Evolutionary conservation across 1,140 invertebrate genomes (phyloP).

Genomic region (Danaus plexippus): DNA sequence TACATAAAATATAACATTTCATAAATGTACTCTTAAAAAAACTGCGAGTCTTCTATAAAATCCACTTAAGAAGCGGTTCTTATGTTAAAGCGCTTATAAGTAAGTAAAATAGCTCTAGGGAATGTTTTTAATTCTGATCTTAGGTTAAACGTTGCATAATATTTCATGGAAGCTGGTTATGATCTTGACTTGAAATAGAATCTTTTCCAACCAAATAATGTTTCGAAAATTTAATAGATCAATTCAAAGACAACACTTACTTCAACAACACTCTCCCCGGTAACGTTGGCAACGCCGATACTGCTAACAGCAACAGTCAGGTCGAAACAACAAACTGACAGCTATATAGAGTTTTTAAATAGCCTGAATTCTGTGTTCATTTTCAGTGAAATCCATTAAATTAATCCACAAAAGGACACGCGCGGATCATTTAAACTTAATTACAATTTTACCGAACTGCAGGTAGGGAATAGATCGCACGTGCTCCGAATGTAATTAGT

Average conservation of each 20-base stretch:
- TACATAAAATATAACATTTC: not conserved
- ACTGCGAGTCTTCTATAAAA: slow-evolving; percentile 4
- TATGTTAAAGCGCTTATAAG: slow-evolving; percentile 2
- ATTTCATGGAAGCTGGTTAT: not conserved
- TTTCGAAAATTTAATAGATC: too few relatives aligned
- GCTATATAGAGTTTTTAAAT: slow-evolving; percentile 3
- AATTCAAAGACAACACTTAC: too few relatives aligned
- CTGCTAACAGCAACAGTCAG: not conserved
- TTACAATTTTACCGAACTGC: slow-evolving; percentile 21
- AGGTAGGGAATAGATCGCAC: slow-evolving; percentile 28
- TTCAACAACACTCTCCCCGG: not conserved
- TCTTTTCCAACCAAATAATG: too few relatives aligned
- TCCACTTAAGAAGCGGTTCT: slow-evolving; percentile 10
- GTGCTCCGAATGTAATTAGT: slow-evolving; percentile 50
- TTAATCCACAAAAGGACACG: slow-evolving; percentile 13
- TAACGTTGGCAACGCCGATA: not conserved
- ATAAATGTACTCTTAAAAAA: slow-evolving; percentile 7
- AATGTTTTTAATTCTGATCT: slow-evolving; percentile 9
- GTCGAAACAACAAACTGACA: not conserved
- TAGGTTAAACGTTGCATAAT: slow-evolving; percentile 1
- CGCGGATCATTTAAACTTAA: slow-evolving; percentile 32
- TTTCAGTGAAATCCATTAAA: slow-evolving; percentile 5
- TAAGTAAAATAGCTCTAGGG: slow-evolving; percentile 13
- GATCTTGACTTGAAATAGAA: too few relatives aligned
- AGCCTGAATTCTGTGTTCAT: slow-evolving; percentile 1